Base-by-base conservation (phyloP, 2,797 vertebrate genomes). In the Syngnathus rostellatus region DNA sequence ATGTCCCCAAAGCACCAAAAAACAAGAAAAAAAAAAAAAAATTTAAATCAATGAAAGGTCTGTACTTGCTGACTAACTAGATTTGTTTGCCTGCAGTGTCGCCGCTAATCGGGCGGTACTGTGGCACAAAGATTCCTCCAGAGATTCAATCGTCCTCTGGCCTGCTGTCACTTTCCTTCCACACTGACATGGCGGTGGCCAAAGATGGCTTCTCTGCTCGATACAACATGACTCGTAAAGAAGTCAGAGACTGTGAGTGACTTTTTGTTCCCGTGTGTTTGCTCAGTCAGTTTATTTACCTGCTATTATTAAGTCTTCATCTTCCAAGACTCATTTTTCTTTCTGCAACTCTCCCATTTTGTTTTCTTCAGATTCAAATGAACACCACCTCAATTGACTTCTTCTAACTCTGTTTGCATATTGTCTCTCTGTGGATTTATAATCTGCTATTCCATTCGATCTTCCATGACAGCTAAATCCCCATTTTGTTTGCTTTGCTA, bases 111-210 rank as follows among this genome's bases (percentile, higher is more conserved):
- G 96, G 96, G 62, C 94, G 95, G n/a, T 98, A 98, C 83, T 99
- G 97, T 25, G 97, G 97, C 14, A 93, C 93, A 1, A 98, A 94
- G 85, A 93, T 95, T 77, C 96, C 96, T 0, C 94, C 95, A 0
- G 94, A 97, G 87, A 96, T 99, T 80, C 94, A 92, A 69, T 98
- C 96, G 0, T 94, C 94, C 1, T 97, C 95, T 0, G 96, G 95
- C 0, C 91, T 98, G 73, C 92, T 99, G 63, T 98, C 97, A 0
- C 93, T 99, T 64, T 94, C 95, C 83, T 99, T 99, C 79, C 96
- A 98, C 91, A 98, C 97, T 0, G 97, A 99, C 85, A 94, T 98
- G 93, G 97, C 96, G 0, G 96, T 99, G 70, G 97, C 97, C 72
- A 99, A 95, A 86, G 95, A 97, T 0, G 94, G 95, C 69, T 98